Evolutionary conservation across 2,797 vertebrate genomes (phyloP).

Genomic region (Mallotus villosus): DNA sequence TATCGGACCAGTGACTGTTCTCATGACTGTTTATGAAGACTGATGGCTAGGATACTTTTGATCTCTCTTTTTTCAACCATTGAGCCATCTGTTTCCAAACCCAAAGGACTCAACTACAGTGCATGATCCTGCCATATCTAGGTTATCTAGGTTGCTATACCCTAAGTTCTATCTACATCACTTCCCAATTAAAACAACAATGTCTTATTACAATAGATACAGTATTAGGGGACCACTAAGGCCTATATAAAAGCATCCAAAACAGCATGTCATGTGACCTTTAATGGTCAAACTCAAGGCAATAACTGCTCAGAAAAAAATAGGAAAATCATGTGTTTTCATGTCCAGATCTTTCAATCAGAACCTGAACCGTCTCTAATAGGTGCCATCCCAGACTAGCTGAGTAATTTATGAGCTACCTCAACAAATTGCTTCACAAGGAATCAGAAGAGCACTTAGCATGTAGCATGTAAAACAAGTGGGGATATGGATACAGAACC

Average conservation of each 20-base stretch:
- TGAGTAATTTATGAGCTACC: slow-evolving; percentile 69
- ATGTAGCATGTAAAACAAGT: slow-evolving; percentile 44
- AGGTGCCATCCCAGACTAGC: slow-evolving; percentile 58
- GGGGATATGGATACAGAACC: slow-evolving; percentile 29
- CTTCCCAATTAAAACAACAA: slow-evolving; percentile 3
- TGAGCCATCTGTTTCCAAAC: not conserved
- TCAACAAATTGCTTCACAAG: slow-evolving; percentile 74
- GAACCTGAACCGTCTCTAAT: slow-evolving; percentile 66
- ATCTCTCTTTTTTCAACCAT: not conserved
- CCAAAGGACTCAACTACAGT: not conserved
- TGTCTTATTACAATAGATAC: not conserved
- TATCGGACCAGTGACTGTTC: too few relatives aligned
- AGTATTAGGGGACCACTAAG: too few relatives aligned
- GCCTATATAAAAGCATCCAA: too few relatives aligned
- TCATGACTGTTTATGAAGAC: not conserved
- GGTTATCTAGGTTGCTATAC: not conserved
- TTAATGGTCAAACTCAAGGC: slow-evolving; percentile 49
- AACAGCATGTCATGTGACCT: too few relatives aligned
- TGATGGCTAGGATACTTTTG: not conserved
- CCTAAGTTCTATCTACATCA: not conserved
- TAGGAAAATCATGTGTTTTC: slow-evolving; percentile 64
- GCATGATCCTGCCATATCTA: not conserved
- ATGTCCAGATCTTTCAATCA: slow-evolving; percentile 71
- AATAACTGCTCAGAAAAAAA: slow-evolving; percentile 48
- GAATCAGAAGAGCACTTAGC: slow-evolving; percentile 53